Conservation (phyloP, 2,797 vertebrate species). For the Sandelia bainsii region DNA sequence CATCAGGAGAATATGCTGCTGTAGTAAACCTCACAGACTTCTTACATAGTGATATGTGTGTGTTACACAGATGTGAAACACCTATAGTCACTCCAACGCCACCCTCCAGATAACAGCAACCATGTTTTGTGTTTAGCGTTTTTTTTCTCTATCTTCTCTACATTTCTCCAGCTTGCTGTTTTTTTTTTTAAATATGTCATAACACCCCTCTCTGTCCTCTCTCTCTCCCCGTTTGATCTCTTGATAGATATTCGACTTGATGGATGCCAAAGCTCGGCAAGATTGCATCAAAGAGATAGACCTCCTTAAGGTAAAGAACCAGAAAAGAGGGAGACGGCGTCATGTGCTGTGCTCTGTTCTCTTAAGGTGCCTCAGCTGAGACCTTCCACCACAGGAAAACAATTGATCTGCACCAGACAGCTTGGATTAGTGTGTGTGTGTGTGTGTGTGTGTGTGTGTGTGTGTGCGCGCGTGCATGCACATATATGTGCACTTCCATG, state of each 20-base stretch:
- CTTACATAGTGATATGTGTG: constrained; percentile 20
- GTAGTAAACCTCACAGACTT: constrained; percentile 27
- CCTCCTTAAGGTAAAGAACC: constrained; percentile 97
- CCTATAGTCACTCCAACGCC: constrained; percentile 69
- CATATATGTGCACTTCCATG: constrained; percentile 16
- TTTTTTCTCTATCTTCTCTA: constrained; percentile 39
- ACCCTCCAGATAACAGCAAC: constrained; percentile 69
- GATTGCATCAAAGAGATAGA: constrained; percentile 99
- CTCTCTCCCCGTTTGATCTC: constrained; percentile 80
- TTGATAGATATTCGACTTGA: constrained; percentile 99
- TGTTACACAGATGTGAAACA: constrained; percentile 64
- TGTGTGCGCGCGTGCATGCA: constrained; percentile 14
- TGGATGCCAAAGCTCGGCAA: constrained; percentile 99
- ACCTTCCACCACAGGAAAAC: constrained; percentile 86
- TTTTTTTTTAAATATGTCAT: constrained; percentile 70
- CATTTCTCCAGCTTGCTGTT: constrained; percentile 68
- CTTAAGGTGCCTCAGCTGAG: constrained; percentile 86
- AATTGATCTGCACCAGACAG: constrained; percentile 85
- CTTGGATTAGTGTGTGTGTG: constrained; percentile 41
- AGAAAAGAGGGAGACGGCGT: constrained; percentile 80
- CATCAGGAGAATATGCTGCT: constrained; percentile 5
- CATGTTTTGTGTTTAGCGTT: constrained; percentile 67
- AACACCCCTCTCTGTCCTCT: constrained; percentile 69
- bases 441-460: constrained; percentile 24
- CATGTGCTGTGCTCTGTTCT: constrained; percentile 83